Evolutionary conservation across 2,888 invertebrate genomes (phyloP).

Genomic region (Chaetogeoica ovagalla): DNA sequence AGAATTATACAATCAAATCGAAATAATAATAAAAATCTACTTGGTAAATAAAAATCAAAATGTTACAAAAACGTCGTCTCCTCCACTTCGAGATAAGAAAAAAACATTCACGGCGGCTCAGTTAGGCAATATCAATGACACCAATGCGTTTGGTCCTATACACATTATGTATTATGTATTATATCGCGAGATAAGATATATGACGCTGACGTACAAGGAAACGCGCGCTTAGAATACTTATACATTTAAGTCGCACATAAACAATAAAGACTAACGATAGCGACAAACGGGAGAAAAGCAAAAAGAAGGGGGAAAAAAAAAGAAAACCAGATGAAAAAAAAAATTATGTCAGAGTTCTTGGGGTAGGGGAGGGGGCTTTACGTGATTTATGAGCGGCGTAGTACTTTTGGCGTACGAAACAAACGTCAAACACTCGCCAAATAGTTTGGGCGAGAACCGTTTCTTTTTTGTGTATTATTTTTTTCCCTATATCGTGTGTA

Average conservation of each 20-base stretch:
- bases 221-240: not conserved
- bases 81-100: not conserved
- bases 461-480: constrained; percentile 7
- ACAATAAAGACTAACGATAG: constrained; percentile 19
- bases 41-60: too few relatives aligned
- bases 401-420: constrained; percentile 39
- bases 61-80: too few relatives aligned
- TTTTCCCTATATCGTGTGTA: not conserved
- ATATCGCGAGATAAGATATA: not conserved
- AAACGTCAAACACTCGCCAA: constrained; percentile 33
- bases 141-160: not conserved
- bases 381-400: constrained; percentile 39
- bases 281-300: not conserved
- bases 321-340: not conserved
- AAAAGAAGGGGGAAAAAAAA: not conserved
- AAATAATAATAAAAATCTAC: too few relatives aligned
- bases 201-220: not conserved
- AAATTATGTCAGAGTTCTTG: constrained; percentile 18
- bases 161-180: not conserved
- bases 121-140: constrained; percentile 37
- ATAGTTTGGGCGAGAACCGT: constrained; percentile 23
- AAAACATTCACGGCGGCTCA: constrained; percentile 7
- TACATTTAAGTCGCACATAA: constrained; percentile 13
- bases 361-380: constrained; percentile 1
- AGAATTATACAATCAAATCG: too few relatives aligned